Evolutionary conservation across 2,113 vertebrate species (phyloP).

Genomic region (Chelonoidis abingdonii): DNA sequence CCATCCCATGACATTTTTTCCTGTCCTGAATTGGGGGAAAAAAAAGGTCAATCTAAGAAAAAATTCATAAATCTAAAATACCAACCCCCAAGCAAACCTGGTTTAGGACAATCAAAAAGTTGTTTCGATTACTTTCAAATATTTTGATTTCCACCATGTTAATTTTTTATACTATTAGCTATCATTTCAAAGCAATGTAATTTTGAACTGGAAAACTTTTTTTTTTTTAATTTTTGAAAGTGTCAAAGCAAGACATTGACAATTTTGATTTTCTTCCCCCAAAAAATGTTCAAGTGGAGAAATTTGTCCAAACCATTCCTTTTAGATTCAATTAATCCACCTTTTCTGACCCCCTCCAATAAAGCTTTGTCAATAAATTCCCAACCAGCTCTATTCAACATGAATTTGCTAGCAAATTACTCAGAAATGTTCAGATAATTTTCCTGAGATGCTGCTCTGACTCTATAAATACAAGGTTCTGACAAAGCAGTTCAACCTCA

Average conservation of each 20-base stretch:
- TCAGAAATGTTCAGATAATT: constrained; percentile 6
- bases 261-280: background rate
- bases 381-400: background rate
- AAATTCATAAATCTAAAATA: background rate
- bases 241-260: background rate
- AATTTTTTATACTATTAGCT: too few species aligned
- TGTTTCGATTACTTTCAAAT: background rate
- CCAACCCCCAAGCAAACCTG: too few species aligned
- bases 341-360: background rate
- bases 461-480: background rate
- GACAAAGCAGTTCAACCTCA: constrained; percentile 5
- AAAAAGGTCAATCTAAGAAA: background rate
- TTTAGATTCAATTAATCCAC: background rate
- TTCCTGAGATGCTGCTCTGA: background rate
- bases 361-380: background rate
- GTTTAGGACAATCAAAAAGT: background rate
- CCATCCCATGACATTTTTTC: background rate
- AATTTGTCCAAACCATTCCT: background rate
- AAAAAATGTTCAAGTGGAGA: background rate
- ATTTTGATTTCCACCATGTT: background rate
- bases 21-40: background rate
- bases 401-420: background rate
- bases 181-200: background rate
- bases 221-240: background rate
- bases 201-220: background rate